These are phyloP conservation scores for Pionites leucogaster DNA, from an alignment of 2,113 vertebrate genomes.

Conservation along the genomic window DNA sequence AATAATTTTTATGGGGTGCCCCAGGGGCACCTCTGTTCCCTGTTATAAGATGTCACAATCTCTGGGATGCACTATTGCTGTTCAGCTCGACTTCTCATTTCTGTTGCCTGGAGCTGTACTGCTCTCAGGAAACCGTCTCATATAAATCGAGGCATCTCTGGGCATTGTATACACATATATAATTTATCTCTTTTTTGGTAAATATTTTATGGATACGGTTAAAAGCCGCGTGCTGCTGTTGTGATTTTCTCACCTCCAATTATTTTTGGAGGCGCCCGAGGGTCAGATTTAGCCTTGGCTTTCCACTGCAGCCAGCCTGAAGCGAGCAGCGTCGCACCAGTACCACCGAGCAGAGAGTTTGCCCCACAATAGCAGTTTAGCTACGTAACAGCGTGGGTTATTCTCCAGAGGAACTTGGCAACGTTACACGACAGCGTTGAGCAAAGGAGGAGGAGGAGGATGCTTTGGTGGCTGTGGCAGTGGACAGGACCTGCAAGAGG, in stretches of 20 bases:
- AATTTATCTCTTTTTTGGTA: constrained; percentile 52
- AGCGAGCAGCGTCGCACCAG: not conserved
- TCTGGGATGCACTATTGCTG: constrained; percentile 31
- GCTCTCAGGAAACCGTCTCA: constrained; percentile 3
- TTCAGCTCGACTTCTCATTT: constrained; percentile 61
- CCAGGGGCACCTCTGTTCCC: constrained; percentile 63
- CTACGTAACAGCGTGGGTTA: not conserved
- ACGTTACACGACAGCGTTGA: rapidly evolving
- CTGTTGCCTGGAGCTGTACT: constrained; percentile 66
- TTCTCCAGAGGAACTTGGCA: not conserved
- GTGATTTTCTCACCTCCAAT: constrained; percentile 58
- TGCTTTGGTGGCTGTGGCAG: not conserved
- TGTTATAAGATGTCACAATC: constrained; percentile 62
- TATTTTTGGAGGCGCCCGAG: constrained; percentile 42
- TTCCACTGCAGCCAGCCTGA: not conserved
- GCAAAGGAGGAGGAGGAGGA: not conserved
- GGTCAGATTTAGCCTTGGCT: constrained; percentile 5
- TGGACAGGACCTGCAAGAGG: not conserved
- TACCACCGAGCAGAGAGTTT: not conserved
- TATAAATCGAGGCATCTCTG: constrained; percentile 51
- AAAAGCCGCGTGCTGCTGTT: constrained; percentile 32
- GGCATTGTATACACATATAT: constrained; percentile 53
- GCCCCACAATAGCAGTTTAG: not conserved
- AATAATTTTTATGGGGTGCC: constrained; percentile 71
- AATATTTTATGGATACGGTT: constrained; percentile 65